Base-by-base conservation (phyloP, 2,797 vertebrate genomes). In the Myotis pilosus region DNA sequence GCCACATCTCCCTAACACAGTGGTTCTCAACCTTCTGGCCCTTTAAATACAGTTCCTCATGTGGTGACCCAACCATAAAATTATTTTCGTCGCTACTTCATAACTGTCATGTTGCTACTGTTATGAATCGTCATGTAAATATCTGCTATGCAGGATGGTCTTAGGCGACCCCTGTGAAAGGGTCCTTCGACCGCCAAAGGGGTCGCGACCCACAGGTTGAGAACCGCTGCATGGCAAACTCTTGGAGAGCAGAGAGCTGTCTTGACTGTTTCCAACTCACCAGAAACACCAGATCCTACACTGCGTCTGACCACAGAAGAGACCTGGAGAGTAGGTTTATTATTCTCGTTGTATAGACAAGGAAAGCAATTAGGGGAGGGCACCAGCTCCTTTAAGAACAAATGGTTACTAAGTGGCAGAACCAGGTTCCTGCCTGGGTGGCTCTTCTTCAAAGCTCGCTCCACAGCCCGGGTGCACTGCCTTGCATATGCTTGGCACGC, bases 1-100 rank as follows among this genome's bases (percentile, higher is more conserved):
- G 84, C 82, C 92, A 87, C 87, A 64, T 93, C 89, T 94, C 71
- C 87, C 89, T 92, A 93, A 97, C 9, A 44, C 41, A 44, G 41
- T 44, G 41, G 41, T 44, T 44, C 41, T 44, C 2, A 10, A 44
- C 41, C 41, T 44, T 44, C 41, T 44, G 41, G 41, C 41, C 41
- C 41, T 44, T 44, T 44, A 44, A 44, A 44, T 44, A 44, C 41
- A 10, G 41, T 44, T 44, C 41, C 41, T 44, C 41, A 44, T 10
- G 41, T 44, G 10, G 41, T 44, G 41, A 44, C 41, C 41, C 41
- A 44, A 44, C 41, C 41, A 44, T 44, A 44, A 44, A 44, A 44
- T 44, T 44, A 44, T 44, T 44, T 44, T 44, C 41, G 41, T 44
- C 2, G 9, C 41, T 44, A 44, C 41, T 44, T 44, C 9, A 10